Base-by-base conservation (phyloP, 2,888 invertebrate species). In the Hyposoter didymator region DNA sequence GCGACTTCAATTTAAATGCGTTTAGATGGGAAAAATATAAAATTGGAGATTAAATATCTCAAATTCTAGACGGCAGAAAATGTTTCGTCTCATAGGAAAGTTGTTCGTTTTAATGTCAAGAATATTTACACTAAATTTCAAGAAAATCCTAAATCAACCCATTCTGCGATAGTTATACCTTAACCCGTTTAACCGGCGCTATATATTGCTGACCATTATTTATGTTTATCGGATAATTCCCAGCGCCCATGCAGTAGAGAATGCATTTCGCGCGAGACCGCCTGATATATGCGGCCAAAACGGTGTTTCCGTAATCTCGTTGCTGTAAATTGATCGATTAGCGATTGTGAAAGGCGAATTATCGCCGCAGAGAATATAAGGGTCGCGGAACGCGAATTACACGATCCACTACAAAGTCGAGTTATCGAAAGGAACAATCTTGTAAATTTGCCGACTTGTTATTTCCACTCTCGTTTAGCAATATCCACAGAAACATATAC, bases 311-410 rank as follows among this genome's bases (percentile, higher is more conserved):
- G 64, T 66, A 72, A 64, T 66, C 66, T 4, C 1, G 32, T 12
- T 49, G 49, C 19, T 66, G 64, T 59, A 69, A 67, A 81, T 74
- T 81, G 47, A 74, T 76, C 76, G 70, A 76, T 70, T 59, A 22
- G 49, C 22, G 39, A 76, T 82, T 72, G 70, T 52, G 76, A 72
- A 70, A 64, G 49, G 8, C 14, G 69, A 32, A 28, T 78, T 78
- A 59, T 19, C 1, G 43, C 3, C 59, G n/a, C n/a, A 12, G 35
- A n/a, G 14, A 4, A n/a, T 22, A 35, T 4, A 8, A 35, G 14
- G 19, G 22, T n/a, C 17, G n/a, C n/a, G n/a, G 19, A 55, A 17
- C 14, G 45, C 22, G 45, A 32, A 62, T 35, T 64, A 59, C n/a
- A 47, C 49, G 59, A 52, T 70, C 19, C 43, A 45, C 35, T 28